Conservation (phyloP, 2,113 vertebrate species). For the Periophthalmodon schlosseri region DNA sequence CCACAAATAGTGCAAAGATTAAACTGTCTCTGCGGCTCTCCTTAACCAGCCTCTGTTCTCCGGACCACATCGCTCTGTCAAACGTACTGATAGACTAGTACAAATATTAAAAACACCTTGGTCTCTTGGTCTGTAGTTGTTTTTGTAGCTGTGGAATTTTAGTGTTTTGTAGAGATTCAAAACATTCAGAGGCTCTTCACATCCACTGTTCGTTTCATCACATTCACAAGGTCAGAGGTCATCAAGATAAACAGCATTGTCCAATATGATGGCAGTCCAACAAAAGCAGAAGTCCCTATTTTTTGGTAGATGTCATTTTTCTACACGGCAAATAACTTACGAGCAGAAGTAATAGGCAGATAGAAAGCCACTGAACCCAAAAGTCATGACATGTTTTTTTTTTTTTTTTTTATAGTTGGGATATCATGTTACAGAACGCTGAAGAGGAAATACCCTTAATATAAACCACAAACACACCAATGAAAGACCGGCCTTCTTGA, state of each 20-base stretch:
- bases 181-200: constrained; percentile 13
- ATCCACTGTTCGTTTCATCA: constrained; percentile 11
- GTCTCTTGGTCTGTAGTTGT: neutral
- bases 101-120: neutral
- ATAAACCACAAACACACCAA: neutral
- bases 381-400: neutral
- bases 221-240: constrained; percentile 19
- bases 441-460: neutral
- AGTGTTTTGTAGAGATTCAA: neutral
- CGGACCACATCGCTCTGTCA: neutral
- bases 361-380: neutral
- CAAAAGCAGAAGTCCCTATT: neutral
- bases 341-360: no score
- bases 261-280: neutral
- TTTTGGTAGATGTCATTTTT: neutral
- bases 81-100: neutral
- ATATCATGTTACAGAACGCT: neutral
- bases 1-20: constrained; percentile 14
- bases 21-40: neutral
- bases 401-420: neutral
- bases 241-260: neutral
- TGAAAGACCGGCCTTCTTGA: neutral
- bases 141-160: neutral
- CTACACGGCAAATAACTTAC: neutral
- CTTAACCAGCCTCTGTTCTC: neutral